Evolutionary conservation across 30 jellyfish, hydroid and myxozoan genomes (phyloP).

Genomic region (Pelagia noctiluca): DNA sequence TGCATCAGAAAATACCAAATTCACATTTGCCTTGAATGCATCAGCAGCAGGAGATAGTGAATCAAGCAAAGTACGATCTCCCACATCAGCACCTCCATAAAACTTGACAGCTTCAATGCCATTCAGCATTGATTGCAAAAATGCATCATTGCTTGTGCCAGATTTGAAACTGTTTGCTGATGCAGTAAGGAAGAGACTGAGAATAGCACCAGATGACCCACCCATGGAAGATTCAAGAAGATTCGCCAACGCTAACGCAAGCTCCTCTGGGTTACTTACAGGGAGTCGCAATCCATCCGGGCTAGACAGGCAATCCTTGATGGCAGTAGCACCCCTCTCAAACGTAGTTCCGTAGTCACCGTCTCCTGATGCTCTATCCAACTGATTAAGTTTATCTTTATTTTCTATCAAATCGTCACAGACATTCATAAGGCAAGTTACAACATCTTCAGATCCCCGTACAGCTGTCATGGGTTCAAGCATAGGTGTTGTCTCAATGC

Average conservation of each 20-base stretch:
- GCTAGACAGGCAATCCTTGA: constrained; percentile 30
- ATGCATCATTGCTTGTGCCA: constrained; percentile 1
- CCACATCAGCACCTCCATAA: constrained; percentile 99
- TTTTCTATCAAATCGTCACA: constrained; percentile 60
- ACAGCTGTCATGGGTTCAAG: too few relatives aligned
- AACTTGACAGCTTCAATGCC: constrained; percentile 61
- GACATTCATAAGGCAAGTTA: constrained; percentile 38
- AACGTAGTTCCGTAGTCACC: constrained; percentile 98
- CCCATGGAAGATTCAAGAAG: constrained; percentile 85
- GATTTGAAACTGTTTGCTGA: constrained; percentile 36
- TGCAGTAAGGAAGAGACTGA: constrained; percentile 54
- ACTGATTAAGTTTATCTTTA: constrained; percentile 81
- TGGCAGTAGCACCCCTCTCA: constrained; percentile 87
- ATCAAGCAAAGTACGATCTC: constrained; percentile 94
- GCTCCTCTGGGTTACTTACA: constrained; percentile 47
- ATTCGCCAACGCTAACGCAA: constrained; percentile 60
- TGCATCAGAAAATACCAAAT: constrained; percentile 13
- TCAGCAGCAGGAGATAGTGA: constrained; percentile 79
- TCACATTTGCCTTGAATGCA: constrained; percentile 22
- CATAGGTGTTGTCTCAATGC: constrained; percentile 2
- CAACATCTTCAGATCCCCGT: too few relatives aligned
- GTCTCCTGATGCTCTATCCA: constrained; percentile 94
- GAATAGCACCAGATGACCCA: constrained; percentile 98
- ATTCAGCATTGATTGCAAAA: constrained; percentile 40
- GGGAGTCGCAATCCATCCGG: constrained; percentile 46